Conservation (phyloP, 2,797 vertebrate genomes). For the Sibirionetta formosa region DNA sequence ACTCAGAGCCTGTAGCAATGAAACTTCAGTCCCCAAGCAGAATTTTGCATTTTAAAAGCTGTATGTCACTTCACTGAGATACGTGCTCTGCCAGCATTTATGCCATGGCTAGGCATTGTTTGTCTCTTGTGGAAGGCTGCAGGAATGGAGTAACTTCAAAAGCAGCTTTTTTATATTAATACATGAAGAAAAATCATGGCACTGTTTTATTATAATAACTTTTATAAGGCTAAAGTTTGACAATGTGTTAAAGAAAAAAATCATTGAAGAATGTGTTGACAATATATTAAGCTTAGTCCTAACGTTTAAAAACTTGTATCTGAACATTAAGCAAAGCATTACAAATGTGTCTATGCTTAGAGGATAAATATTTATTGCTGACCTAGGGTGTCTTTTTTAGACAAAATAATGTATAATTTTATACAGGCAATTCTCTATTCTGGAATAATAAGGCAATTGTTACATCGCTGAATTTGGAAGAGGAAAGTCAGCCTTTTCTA, state of each 20-base stretch:
- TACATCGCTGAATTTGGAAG: conserved; percentile 20
- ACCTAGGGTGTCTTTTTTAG: conserved; percentile 54
- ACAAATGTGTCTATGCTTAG: conserved; percentile 31
- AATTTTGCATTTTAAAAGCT: background rate
- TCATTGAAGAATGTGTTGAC: background rate
- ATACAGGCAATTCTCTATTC: conserved; percentile 53
- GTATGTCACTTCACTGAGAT: background rate
- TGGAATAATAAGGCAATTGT: conserved; percentile 30
- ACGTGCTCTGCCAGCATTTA: background rate
- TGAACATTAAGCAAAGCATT: conserved; percentile 43
- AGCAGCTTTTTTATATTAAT: background rate
- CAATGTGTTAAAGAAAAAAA: background rate
- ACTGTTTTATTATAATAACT: conserved; percentile 12
- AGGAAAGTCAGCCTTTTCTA: background rate
- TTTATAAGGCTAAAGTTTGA: background rate
- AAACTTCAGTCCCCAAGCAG: background rate
- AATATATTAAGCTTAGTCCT: background rate
- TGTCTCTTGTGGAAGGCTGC: background rate
- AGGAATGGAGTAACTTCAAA: background rate
- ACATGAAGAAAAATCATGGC: background rate
- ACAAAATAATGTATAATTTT: conserved; percentile 58
- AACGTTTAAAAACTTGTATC: background rate
- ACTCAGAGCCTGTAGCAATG: background rate
- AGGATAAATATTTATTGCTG: conserved; percentile 79
- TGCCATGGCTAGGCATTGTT: background rate